Base-by-base conservation (phyloP, 2,797 vertebrate genomes). In the Leptatherina wallacei region DNA sequence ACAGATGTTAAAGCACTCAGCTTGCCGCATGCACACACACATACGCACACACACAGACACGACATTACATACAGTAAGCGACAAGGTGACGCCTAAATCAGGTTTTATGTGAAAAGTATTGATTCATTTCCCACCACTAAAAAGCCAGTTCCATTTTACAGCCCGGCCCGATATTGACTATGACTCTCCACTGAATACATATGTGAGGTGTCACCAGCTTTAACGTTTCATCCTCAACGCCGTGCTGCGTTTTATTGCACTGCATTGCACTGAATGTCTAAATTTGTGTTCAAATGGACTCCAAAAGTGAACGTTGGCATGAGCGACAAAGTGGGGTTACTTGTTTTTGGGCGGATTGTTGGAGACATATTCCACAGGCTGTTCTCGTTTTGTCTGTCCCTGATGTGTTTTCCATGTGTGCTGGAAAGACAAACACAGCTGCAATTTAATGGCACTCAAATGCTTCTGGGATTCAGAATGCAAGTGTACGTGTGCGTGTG, bases 351-450 rank as follows among this genome's bases (percentile, higher is more conserved):
- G 63, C 44, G 27, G 69, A 56, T 67, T 77, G 81, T 81, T 75
- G 69, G 65, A 63, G 76, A 75, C 74, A 78, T 81, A 80, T 85
- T 84, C 67, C 71, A 75, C 77, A 63, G 83, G 69, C 83, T 63
- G 77, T 74, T 72, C 68, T 75, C 77, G 83, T 75, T 70, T 83
- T 83, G 78, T 90, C 83, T 40, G 71, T 77, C 75, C 78, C 85
- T 84, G 89, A 92, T 93, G 88, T 85, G 80, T 91, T 93, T 93
- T 93, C 92, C 94, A 90, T 93, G 89, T 93, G 91, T 73, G 70
- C 82, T 92, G 91, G 89, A 93, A 94, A 94, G 91, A 94, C 93
- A 93, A 93, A 94, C 93, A 94, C 93, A 94, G 93, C 93, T 94
- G 93, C 88, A 93, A 85, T 93, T 93, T 93, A 92, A 93, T 91